phyloP scores from a whole-genome alignment of 2,888 invertebrate genomes.

The Tethea ocularis region DNA sequence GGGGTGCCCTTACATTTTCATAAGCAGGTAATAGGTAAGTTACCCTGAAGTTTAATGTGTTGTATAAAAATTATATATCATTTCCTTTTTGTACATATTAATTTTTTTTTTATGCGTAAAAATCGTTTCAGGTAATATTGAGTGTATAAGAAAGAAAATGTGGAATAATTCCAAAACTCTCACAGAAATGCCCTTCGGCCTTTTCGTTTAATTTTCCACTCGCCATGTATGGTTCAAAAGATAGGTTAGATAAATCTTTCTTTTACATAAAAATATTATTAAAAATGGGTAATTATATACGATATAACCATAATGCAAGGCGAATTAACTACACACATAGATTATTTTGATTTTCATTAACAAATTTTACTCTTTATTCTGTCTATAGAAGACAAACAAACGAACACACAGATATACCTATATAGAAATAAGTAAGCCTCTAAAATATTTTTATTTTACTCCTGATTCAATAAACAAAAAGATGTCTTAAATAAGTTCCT shows the following conservation, averaged over 20 bases:
- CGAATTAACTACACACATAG: not conserved
- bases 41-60: not conserved
- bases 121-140: not conserved
- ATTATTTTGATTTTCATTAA: too few relatives aligned
- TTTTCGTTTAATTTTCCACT: not conserved
- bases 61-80: not conserved
- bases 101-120: not conserved
- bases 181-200: not conserved
- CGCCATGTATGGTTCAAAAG: not conserved
- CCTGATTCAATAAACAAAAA: too few relatives aligned
- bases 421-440: too few relatives aligned
- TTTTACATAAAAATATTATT: not conserved
- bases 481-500: too few relatives aligned
- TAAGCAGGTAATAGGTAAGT: not conserved
- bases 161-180: not conserved
- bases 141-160: constrained; percentile 1
- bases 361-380: too few relatives aligned
- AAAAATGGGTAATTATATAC: too few relatives aligned
- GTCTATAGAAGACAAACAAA: too few relatives aligned
- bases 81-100: not conserved
- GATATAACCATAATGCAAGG: not conserved
- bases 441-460: too few relatives aligned
- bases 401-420: too few relatives aligned
- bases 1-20: too few relatives aligned
- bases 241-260: not conserved